Percentiles rank a stretch among this genome's conserved stretches.
phyloP scores from a whole-genome alignment of 2,888 invertebrate species.

The Pollenia angustigena region DNA sequence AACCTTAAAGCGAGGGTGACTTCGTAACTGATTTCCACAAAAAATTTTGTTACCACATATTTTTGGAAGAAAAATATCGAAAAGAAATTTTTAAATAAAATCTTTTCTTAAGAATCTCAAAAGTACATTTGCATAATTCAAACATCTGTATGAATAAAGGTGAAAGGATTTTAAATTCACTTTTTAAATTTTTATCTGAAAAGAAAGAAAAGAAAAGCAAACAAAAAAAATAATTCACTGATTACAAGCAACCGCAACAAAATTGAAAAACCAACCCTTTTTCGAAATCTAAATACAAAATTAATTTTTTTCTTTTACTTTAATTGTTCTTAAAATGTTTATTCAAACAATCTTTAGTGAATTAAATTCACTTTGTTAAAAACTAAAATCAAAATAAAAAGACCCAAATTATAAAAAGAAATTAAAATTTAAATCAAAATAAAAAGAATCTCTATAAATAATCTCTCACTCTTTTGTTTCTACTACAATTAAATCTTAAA shows the following conservation, averaged over 20 bases:
- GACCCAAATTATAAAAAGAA: conserved; percentile 20
- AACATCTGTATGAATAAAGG: conserved; percentile 35
- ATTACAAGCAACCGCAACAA: conserved; percentile 6
- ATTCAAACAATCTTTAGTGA: neutral
- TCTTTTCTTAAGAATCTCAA: neutral
- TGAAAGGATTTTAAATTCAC: conserved; percentile 19
- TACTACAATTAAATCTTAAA: conserved; percentile 32
- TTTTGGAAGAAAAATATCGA: neutral
- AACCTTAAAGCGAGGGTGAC: conserved; percentile 48
- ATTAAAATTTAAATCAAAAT: conserved; percentile 24
- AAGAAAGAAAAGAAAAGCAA: neutral
- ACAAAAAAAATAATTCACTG: neutral
- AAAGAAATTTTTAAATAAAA: neutral
- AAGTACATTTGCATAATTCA: conserved; percentile 43
- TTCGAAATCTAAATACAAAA: neutral
- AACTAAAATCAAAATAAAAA: conserved; percentile 3
- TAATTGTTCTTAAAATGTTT: conserved; percentile 14
- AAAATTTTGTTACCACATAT: neutral
- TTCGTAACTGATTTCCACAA: neutral
- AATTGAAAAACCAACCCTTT: conserved; percentile 22
- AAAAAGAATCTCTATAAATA: conserved; percentile 59
- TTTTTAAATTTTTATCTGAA: neutral
- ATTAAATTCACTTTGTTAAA: no score
- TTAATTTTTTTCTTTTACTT: neutral
- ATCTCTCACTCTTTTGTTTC: conserved; percentile 52